Evolutionary conservation across 2,113 vertebrate genomes (phyloP).

Genomic region (Mastomys natalensis): DNA sequence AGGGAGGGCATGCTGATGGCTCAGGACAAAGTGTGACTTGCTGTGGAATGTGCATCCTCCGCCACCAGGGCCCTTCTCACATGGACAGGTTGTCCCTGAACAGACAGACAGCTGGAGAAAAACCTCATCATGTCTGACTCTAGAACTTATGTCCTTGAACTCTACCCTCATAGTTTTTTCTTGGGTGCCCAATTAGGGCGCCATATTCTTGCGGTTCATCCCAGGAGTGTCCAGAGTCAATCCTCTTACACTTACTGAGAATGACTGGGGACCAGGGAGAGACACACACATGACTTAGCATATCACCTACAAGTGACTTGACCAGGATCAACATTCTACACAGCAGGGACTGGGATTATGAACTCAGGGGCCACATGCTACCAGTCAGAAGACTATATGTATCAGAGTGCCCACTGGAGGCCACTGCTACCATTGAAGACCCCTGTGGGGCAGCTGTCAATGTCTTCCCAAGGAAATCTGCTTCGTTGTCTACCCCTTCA

Average conservation of each 20-base stretch:
- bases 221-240: neutral
- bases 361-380: neutral
- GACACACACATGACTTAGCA: neutral
- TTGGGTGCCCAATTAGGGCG: neutral
- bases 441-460: neutral
- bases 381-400: rapidly evolving
- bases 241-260: neutral
- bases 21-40: neutral
- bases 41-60: neutral
- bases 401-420: neutral
- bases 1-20: neutral
- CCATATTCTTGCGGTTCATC: neutral
- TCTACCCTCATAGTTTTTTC: neutral
- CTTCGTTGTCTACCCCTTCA: neutral
- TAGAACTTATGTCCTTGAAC: neutral
- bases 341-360: neutral
- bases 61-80: neutral
- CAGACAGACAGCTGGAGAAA: neutral
- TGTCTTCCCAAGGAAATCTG: neutral
- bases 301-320: neutral
- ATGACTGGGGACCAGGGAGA: too few species aligned
- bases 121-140: neutral
- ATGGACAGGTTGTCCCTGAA: neutral
- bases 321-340: neutral
- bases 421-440: neutral